Percentiles rank a stretch among this genome's conserved stretches.
Conservation (phyloP, 64 coral and sea anemone genomes). For the Stylophora pistillata region DNA sequence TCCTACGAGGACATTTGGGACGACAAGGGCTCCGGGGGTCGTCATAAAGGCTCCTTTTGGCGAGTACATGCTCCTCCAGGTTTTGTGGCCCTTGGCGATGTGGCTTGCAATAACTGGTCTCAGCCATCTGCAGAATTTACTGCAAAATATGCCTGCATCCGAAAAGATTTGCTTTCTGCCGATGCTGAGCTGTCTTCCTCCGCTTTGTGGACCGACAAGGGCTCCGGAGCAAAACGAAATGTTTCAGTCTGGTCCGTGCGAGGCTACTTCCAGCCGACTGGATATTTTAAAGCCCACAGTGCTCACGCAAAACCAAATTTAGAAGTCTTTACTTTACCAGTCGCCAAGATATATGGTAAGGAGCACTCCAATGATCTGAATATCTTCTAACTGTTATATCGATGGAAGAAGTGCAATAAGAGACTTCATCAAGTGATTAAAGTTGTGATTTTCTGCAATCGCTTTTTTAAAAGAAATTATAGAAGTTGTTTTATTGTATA, state of each 20-base stretch:
- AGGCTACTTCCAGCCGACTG: not conserved
- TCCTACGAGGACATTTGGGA: not conserved
- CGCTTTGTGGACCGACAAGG: not conserved
- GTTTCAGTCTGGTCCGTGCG: not conserved
- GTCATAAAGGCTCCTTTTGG: slow-evolving; percentile 1
- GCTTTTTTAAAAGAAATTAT: no score
- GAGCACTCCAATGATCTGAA: not conserved
- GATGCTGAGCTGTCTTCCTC: not conserved
- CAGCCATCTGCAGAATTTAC: not conserved
- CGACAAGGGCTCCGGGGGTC: not conserved
- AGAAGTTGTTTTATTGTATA: no score
- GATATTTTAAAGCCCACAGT: not conserved
- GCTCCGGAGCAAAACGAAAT: not conserved
- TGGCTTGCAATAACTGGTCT: not conserved
- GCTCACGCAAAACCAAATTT: not conserved
- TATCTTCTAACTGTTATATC: no score
- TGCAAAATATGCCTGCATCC: slow-evolving; percentile 11
- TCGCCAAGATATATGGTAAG: not conserved
- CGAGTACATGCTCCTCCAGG: not conserved
- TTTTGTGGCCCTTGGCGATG: not conserved
- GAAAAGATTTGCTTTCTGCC: not conserved
- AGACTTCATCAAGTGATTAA: no score
- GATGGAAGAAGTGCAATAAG: no score
- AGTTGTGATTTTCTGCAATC: no score
- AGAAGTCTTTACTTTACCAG: not conserved